Percentiles rank a stretch among this genome's conserved stretches.
Evolutionary conservation across 2,888 invertebrate species (phyloP).

Genomic region (Platycheirus rosarum): DNA sequence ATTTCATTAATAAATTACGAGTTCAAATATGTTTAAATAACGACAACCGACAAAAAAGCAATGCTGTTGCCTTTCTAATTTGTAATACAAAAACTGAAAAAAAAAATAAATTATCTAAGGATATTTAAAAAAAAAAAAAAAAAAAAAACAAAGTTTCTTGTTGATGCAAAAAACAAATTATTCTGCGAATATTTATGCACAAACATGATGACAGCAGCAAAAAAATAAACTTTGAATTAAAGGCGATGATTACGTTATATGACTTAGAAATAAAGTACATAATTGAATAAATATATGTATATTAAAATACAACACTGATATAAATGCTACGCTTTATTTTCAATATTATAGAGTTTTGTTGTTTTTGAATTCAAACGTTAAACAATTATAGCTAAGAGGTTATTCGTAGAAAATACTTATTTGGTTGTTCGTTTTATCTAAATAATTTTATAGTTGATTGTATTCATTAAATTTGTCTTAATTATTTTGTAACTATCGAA

Average conservation of each 20-base stretch:
- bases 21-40: slow-evolving; percentile 57
- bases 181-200: slow-evolving; percentile 29
- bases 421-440: slow-evolving; percentile 53
- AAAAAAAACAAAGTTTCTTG: slow-evolving; percentile 26
- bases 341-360: slow-evolving; percentile 18
- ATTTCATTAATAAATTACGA: slow-evolving; percentile 64
- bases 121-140: slow-evolving; percentile 4
- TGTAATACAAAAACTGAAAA: slow-evolving; percentile 11
- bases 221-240: not conserved
- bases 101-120: not conserved
- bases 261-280: not conserved
- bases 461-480: slow-evolving; percentile 44
- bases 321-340: slow-evolving; percentile 19
- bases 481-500: slow-evolving; percentile 54
- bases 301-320: too few species aligned
- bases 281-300: slow-evolving; percentile 5
- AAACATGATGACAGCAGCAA: slow-evolving; percentile 21
- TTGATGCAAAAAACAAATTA: slow-evolving; percentile 1
- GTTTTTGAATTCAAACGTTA: slow-evolving; percentile 23
- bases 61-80: slow-evolving; percentile 57
- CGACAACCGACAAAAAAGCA: slow-evolving; percentile 55
- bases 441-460: slow-evolving; percentile 50
- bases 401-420: slow-evolving; percentile 54
- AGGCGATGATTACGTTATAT: not conserved
- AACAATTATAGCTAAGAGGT: slow-evolving; percentile 44